Percentiles rank a stretch among this genome's conserved stretches.
Evolutionary conservation across 2,797 vertebrate genomes (phyloP).

Genomic region (Cirrhinus mrigala): DNA sequence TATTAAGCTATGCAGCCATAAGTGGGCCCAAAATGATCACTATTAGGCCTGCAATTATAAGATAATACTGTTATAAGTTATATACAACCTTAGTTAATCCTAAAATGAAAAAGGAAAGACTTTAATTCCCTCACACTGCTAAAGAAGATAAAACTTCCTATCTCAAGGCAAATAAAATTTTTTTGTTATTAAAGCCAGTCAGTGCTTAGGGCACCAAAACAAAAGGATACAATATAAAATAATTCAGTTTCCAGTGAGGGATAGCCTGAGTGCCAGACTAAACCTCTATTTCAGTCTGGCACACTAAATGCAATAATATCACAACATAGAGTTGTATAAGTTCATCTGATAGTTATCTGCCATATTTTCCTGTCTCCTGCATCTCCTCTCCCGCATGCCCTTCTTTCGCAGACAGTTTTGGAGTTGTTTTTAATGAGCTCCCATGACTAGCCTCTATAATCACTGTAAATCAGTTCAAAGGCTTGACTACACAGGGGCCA

Average conservation of each 20-base stretch:
- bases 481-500: slow-evolving; percentile 55
- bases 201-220: slow-evolving; percentile 8
- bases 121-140: not conserved
- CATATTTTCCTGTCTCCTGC: slow-evolving; percentile 19
- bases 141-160: not conserved
- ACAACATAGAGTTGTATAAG: not conserved
- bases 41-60: not conserved
- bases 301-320: not conserved
- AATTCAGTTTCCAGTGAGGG: slow-evolving; percentile 2
- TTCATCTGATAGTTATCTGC: slow-evolving; percentile 20
- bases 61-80: not conserved
- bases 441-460: slow-evolving; percentile 56
- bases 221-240: slow-evolving; percentile 24
- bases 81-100: not conserved
- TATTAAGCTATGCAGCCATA: slow-evolving; percentile 1
- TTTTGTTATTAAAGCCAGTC: slow-evolving; percentile 35
- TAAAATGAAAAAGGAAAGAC: not conserved
- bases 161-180: not conserved
- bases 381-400: not conserved
- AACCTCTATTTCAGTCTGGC: not conserved
- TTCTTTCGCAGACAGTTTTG: slow-evolving; percentile 30
- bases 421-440: slow-evolving; percentile 57
- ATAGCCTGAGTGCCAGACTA: not conserved
- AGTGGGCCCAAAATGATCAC: not conserved
- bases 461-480: slow-evolving; percentile 61